Base-by-base conservation (phyloP, 2,888 invertebrate genomes). In the Hartigia nigra region DNA sequence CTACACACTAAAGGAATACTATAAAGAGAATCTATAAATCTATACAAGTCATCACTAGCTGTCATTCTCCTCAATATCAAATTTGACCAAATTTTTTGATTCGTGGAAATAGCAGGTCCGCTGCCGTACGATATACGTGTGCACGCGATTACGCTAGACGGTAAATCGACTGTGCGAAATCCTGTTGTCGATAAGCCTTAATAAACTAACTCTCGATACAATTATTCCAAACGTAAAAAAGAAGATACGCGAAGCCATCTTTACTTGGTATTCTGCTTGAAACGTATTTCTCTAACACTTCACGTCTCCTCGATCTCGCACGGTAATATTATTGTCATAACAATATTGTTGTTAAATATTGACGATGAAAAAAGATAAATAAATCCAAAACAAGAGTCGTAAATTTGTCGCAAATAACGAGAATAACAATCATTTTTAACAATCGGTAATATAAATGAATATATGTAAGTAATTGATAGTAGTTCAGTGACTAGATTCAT, bases 401-500 rank as follows among this genome's bases (percentile, higher is more conserved):
- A 72, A 72, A 31, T 23, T 34, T 72, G 12, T 32, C 12, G 12
- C 0, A 31, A 72, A 32, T 32, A 72, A 72, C 31, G 12, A 31
- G 12, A 34, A 31, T 31, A 72, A 72, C 12, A 72, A 72, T 70
- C 0, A 14, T 31, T 32, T 31, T 9, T 32, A 72, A 72, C 32
- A 4, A 14, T 72, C 32, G 12, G 12, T 9, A 72, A 32, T 34
- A 34, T 72, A 72, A 72, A 72, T 31, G 14, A 72, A 72, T 32
- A 12, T 31, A 5, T 39, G 12, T 72, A 12, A 72, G 2, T 14
- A 34, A 72, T 72, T 31, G 14, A 72, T 31, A 32, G 4, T 31
- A 32, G 4, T 72, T 72, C 32, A 72, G 31, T 72, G 72, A 72
- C 72, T 72, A 72, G 72, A 72, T 72, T 72, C 70, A 31, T 31